Percentiles rank a stretch among this genome's conserved stretches.
phyloP scores from a whole-genome alignment of 1,140 invertebrate species.

The Brachionus paranguensis region DNA sequence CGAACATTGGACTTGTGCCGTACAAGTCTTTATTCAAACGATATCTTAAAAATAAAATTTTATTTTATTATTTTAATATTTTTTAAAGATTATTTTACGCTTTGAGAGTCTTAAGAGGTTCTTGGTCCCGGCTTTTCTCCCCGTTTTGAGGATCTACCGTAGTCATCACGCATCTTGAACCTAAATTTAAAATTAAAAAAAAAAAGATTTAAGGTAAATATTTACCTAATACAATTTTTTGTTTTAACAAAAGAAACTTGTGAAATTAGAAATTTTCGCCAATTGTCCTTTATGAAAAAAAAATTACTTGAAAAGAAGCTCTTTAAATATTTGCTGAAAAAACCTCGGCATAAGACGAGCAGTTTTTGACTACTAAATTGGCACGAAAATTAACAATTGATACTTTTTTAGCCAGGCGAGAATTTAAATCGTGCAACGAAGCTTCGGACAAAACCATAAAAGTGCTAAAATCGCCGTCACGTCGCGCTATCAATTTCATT shows the following conservation, averaged over 20 bases:
- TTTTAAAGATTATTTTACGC: conserved; percentile 40
- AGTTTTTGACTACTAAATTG: conserved; percentile 36
- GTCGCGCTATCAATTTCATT: not conserved
- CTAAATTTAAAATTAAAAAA: not conserved
- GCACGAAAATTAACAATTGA: conserved; percentile 32
- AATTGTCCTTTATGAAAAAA: conserved; percentile 44
- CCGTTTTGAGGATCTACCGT: conserved; percentile 48
- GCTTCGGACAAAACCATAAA: conserved; percentile 18
- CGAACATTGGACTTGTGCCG: not conserved
- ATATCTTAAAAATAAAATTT: not conserved
- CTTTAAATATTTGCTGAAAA: not conserved
- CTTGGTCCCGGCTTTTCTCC: conserved; percentile 43
- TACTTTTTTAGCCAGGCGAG: not conserved
- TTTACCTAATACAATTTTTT: conserved; percentile 44
- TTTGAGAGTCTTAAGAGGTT: conserved; percentile 49
- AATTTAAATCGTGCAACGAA: conserved; percentile 8
- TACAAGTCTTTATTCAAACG: not conserved
- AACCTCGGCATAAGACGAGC: conserved; percentile 17
- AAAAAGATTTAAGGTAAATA: not conserved
- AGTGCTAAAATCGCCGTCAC: not conserved
- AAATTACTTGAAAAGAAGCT: not conserved
- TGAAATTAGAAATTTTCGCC: conserved; percentile 45
- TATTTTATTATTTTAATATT: not conserved
- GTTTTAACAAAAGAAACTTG: conserved; percentile 42
- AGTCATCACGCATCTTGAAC: conserved; percentile 46